Evolutionary conservation across 2,113 vertebrate genomes (phyloP).

Genomic region (Romanogobio albipinnatus): DNA sequence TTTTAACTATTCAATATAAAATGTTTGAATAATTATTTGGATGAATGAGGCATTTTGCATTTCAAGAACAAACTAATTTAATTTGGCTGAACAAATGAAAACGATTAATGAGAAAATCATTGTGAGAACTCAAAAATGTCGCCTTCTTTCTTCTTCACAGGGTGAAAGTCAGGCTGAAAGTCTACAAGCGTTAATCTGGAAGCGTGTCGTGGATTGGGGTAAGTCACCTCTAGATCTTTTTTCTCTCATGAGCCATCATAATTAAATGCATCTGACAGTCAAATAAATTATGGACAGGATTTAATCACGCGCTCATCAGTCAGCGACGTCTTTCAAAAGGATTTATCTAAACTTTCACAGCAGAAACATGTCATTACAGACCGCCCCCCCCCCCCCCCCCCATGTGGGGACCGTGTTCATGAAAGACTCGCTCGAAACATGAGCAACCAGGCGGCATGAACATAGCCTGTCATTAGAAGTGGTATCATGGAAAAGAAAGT

Average conservation of each 20-base stretch:
- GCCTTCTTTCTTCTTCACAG: neutral
- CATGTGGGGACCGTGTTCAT: neutral
- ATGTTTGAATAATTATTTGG: neutral
- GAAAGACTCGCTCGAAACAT: neutral
- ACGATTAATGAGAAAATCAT: neutral
- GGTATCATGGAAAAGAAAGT: neutral
- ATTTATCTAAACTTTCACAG: constrained; percentile 26
- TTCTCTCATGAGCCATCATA: constrained; percentile 30
- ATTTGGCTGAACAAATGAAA: neutral
- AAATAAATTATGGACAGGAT: constrained; percentile 40
- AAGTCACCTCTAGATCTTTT: constrained; percentile 12
- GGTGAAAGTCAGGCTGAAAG: neutral
- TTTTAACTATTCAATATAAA: neutral
- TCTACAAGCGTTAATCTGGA: neutral
- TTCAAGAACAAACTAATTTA: neutral
- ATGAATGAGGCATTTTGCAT: neutral
- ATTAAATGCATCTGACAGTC: constrained; percentile 35
- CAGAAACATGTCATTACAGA: constrained; percentile 40
- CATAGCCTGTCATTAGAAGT: constrained; percentile 15
- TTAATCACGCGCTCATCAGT: constrained; percentile 27
- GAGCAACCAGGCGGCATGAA: constrained; percentile 16
- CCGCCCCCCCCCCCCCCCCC: neutral
- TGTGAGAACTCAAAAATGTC: neutral
- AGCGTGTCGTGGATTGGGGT: constrained; percentile 5
- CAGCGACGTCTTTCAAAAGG: constrained; percentile 31